phyloP scores from a whole-genome alignment of 2,797 vertebrate species.

The Loris lydekkerianus region DNA sequence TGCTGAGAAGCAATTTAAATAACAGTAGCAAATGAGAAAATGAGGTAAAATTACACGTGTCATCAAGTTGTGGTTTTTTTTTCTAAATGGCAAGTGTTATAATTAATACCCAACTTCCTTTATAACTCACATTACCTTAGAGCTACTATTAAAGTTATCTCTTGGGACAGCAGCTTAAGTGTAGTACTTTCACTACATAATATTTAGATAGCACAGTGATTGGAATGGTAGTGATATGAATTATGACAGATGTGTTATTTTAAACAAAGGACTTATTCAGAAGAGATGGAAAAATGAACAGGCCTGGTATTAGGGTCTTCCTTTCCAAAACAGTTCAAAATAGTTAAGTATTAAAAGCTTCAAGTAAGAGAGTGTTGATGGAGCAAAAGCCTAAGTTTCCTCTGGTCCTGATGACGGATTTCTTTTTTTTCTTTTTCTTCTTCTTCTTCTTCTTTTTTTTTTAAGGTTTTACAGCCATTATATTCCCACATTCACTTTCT shows the following conservation, averaged over 20 bases:
- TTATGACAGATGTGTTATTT: slow-evolving; percentile 1
- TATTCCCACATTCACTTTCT: background rate
- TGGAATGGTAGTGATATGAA: background rate
- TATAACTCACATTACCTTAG: slow-evolving; percentile 75
- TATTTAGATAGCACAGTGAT: slow-evolving; percentile 43
- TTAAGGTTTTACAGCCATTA: background rate
- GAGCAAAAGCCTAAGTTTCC: background rate
- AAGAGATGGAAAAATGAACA: slow-evolving; percentile 25
- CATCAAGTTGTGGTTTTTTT: slow-evolving; percentile 55
- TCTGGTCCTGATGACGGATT: background rate
- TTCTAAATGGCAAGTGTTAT: slow-evolving; percentile 78
- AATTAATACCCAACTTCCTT: slow-evolving; percentile 81
- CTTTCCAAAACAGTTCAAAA: slow-evolving; percentile 19
- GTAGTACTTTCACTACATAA: slow-evolving; percentile 50
- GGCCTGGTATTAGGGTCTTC: background rate
- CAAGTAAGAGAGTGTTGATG: background rate
- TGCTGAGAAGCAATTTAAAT: slow-evolving; percentile 80
- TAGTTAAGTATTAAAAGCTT: background rate
- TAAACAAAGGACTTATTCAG: slow-evolving; percentile 52
- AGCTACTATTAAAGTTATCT: slow-evolving; percentile 67
- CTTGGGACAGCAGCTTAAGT: slow-evolving; percentile 57
- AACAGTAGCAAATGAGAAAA: slow-evolving; percentile 84
- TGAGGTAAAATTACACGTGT: slow-evolving; percentile 81
- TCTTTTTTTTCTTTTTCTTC: background rate
- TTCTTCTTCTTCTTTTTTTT: background rate